phyloP scores from a whole-genome alignment of 2,797 vertebrate genomes.

The Pangasius sanitwongsei region DNA sequence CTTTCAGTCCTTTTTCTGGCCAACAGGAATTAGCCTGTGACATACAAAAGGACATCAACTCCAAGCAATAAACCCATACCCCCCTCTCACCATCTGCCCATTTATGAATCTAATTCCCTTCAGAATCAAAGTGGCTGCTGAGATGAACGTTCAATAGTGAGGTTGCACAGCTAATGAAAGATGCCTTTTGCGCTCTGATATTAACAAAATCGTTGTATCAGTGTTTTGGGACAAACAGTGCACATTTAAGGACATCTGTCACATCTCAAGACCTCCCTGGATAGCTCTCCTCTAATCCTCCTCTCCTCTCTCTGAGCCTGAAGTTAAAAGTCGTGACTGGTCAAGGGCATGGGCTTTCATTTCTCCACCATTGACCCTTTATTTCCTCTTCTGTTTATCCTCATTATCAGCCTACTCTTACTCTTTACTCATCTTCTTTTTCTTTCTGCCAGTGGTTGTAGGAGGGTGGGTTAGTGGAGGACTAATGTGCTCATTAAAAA shows the following conservation, averaged over 20 bases:
- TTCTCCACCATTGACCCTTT: slow-evolving; percentile 59
- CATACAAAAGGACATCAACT: slow-evolving; percentile 61
- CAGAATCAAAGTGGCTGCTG: slow-evolving; percentile 66
- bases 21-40: neutral
- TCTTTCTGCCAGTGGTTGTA: slow-evolving; percentile 64
- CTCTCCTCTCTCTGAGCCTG: neutral
- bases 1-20: neutral
- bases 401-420: slow-evolving; percentile 41
- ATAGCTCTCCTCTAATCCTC: neutral
- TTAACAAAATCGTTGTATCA: neutral
- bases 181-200: neutral
- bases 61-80: slow-evolving; percentile 54
- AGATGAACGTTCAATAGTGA: slow-evolving; percentile 3
- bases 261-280: neutral
- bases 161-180: neutral
- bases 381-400: slow-evolving; percentile 25
- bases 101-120: slow-evolving; percentile 59
- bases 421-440: slow-evolving; percentile 45
- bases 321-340: neutral
- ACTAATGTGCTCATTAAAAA: slow-evolving; percentile 78
- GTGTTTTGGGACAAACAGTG: neutral
- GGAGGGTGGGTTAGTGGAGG: slow-evolving; percentile 66
- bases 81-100: slow-evolving; percentile 58
- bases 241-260: slow-evolving; percentile 9
- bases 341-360: slow-evolving; percentile 40